phyloP scores from a whole-genome alignment of 2,113 vertebrate genomes.

The Melanerpes aurifrons region DNA sequence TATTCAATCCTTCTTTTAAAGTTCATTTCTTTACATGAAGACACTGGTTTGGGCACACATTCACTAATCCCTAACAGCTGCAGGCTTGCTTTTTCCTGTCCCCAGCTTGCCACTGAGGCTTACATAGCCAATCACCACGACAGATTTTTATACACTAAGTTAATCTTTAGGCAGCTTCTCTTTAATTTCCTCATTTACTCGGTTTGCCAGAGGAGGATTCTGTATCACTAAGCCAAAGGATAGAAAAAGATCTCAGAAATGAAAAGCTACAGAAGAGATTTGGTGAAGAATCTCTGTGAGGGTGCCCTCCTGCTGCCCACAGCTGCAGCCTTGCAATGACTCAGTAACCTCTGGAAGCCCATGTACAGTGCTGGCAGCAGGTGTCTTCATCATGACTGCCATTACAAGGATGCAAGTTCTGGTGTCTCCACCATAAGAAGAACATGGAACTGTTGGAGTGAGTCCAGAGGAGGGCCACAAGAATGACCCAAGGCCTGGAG shows the following conservation, averaged over 20 bases:
- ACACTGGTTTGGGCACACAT: background rate
- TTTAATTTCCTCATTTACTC: constrained; percentile 34
- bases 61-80: constrained; percentile 14
- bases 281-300: background rate
- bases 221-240: background rate
- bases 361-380: fast-evolving
- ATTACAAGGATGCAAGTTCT: background rate
- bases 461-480: too few species aligned
- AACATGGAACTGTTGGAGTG: too few species aligned
- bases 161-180: background rate
- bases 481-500: too few species aligned
- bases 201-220: background rate
- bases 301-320: background rate
- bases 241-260: background rate
- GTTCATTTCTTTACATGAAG: background rate
- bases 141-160: background rate
- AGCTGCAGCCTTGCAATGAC: background rate
- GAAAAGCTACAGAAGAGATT: background rate
- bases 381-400: background rate
- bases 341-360: background rate
- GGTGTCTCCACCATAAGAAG: too few species aligned
- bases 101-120: background rate
- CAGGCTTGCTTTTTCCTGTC: background rate
- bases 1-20: background rate
- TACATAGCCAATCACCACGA: background rate